phyloP scores from a whole-genome alignment of 2,113 vertebrate genomes.

The Macroglossus sobrinus region DNA sequence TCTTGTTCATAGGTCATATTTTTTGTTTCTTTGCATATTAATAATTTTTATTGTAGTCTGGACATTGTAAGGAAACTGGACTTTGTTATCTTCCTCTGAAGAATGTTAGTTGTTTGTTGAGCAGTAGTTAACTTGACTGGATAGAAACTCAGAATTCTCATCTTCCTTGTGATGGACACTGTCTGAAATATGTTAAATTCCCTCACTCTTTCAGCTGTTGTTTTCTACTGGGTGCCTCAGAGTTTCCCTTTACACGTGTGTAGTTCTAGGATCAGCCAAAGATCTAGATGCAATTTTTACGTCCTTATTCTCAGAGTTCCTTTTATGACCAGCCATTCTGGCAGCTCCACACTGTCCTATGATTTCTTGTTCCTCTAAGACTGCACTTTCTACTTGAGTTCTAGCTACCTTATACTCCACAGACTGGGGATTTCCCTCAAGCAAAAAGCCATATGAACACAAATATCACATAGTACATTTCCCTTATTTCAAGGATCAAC shows the following conservation, averaged over 20 bases:
- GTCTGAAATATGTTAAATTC: background rate
- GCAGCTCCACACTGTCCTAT: background rate
- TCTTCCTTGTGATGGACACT: background rate
- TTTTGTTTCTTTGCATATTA: background rate
- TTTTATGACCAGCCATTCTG: background rate
- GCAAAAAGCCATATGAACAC: background rate
- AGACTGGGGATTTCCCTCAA: background rate
- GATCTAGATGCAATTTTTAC: background rate
- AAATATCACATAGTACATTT: background rate
- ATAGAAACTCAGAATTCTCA: background rate
- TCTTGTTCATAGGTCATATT: background rate
- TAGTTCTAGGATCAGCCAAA: background rate
- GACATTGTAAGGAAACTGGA: background rate
- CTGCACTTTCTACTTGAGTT: background rate
- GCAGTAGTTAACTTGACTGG: background rate
- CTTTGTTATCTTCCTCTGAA: background rate
- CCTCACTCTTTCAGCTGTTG: background rate
- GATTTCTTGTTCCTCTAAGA: background rate
- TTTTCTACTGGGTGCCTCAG: background rate
- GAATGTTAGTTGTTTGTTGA: background rate
- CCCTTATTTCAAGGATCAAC: background rate
- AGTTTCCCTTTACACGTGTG: background rate
- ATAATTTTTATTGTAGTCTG: background rate
- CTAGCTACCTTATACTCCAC: background rate
- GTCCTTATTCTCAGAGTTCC: background rate